Conservation (phyloP, 2,113 vertebrate species). For the Myiozetetes cayanensis region DNA sequence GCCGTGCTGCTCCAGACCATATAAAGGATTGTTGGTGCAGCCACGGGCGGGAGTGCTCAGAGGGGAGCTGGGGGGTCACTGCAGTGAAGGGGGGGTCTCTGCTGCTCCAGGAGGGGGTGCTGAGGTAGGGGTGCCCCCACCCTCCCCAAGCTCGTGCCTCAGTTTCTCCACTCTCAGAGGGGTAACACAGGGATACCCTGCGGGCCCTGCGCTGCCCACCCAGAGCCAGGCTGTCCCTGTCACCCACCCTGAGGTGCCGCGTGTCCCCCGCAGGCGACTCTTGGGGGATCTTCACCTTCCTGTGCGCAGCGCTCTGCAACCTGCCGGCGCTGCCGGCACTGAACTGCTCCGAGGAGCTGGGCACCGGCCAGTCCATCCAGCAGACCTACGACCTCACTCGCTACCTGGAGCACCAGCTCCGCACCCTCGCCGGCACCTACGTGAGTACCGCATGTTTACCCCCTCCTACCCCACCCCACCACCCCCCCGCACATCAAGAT, state of each 20-base stretch:
- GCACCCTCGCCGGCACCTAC: constrained; percentile 92
- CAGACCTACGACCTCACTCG: constrained; percentile 96
- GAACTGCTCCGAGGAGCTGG: constrained; percentile 80
- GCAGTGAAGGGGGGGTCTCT: not conserved
- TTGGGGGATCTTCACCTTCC: constrained; percentile 82
- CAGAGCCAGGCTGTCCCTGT: not conserved
- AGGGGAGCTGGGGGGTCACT: not conserved
- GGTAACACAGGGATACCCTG: not conserved
- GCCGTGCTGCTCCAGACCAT: constrained; percentile 37
- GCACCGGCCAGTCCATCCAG: constrained; percentile 90
- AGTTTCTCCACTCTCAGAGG: not conserved
- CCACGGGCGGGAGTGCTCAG: not conserved
- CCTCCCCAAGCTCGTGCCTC: not conserved
- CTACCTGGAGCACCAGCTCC: constrained; percentile 96
- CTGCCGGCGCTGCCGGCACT: constrained; percentile 77
- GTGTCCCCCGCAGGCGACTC: constrained; percentile 78
- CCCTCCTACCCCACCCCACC: too few species aligned
- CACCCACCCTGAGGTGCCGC: not conserved
- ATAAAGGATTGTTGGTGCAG: constrained; percentile 67
- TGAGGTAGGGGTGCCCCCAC: not conserved
- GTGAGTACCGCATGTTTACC: constrained; percentile 69
- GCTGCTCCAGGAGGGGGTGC: not conserved
- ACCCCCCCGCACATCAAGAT: not conserved
- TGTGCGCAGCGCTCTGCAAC: constrained; percentile 81
- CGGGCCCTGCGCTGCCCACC: not conserved